Evolutionary conservation across 2,888 invertebrate species (phyloP).

Genomic region (Nymphalis urticae): DNA sequence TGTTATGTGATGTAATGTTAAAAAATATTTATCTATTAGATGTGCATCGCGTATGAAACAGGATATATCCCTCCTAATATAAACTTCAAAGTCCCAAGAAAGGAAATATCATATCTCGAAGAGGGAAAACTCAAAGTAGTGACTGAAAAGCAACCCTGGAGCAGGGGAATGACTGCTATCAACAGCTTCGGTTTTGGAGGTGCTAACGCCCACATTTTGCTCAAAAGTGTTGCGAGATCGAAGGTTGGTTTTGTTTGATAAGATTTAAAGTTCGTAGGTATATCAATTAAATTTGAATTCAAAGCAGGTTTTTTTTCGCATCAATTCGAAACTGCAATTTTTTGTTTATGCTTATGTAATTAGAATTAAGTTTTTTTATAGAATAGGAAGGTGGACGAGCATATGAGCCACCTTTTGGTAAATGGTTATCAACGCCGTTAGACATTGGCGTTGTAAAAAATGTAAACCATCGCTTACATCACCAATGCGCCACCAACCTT

Average conservation of each 20-base stretch:
- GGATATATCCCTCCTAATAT: conserved; percentile 92
- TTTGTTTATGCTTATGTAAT: no score
- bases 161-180: conserved; percentile 89
- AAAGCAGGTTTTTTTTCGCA: no score
- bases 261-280: no score
- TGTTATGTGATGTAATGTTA: background rate
- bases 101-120: conserved; percentile 83
- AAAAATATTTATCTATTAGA: conserved; percentile 79
- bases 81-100: conserved; percentile 85
- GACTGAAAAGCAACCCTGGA: conserved; percentile 85
- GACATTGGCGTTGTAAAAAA: no score
- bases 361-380: no score
- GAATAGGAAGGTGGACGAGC: no score
- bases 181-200: conserved; percentile 98
- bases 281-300: no score
- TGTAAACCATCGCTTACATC: no score
- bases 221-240: conserved; percentile 82
- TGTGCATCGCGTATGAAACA: conserved; percentile 90
- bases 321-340: no score
- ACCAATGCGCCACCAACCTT: no score
- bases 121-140: conserved; percentile 87
- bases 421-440: no score
- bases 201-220: conserved; percentile 88
- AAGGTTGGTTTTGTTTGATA: conserved; percentile 62
- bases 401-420: no score